Percentiles rank a stretch among this genome's conserved stretches.
These are phyloP conservation scores for Caenorhabditis sulstoni DNA, from an alignment of 2,888 invertebrate species.

Conservation along the genomic window DNA sequence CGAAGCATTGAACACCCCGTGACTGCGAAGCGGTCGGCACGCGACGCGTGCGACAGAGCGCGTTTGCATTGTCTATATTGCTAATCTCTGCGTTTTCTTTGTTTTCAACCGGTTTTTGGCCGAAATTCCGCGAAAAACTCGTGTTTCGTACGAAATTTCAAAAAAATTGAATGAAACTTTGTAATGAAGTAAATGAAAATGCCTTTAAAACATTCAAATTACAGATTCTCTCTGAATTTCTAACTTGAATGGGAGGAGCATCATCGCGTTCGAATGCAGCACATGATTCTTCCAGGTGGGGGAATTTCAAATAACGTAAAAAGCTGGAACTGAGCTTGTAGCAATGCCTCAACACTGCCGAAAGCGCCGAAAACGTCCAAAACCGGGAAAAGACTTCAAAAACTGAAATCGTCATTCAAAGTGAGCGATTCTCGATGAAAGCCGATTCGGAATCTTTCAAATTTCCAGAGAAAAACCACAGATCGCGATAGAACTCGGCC, in stretches of 20 bases:
- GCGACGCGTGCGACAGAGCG: constrained; percentile 52
- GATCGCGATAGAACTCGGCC: constrained; percentile 35
- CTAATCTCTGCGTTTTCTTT: constrained; percentile 13
- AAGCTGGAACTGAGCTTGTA: neutral
- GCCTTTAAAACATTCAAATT: too few species aligned
- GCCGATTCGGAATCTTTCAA: neutral
- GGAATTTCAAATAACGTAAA: neutral
- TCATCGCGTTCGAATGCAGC: neutral
- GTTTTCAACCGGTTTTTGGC: neutral
- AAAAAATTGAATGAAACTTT: neutral
- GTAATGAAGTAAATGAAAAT: neutral
- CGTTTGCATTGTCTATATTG: constrained; percentile 26
- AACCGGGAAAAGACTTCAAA: neutral
- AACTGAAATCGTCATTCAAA: constrained; percentile 58
- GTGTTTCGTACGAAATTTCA: neutral
- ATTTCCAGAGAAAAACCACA: constrained; percentile 43
- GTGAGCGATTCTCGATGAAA: constrained; percentile 22
- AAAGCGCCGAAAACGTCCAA: constrained; percentile 13
- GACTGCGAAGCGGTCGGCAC: constrained; percentile 57
- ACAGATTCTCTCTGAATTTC: neutral
- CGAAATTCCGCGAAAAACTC: neutral
- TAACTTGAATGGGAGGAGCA: constrained; percentile 17
- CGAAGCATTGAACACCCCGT: constrained; percentile 56
- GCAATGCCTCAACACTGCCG: constrained; percentile 7
- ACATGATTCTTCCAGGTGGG: constrained; percentile 12